A percentile compares a stretch with the other conserved stretches of the same genome.
Conservation (phyloP, 2,113 vertebrate genomes). For the Albula goreensis region DNA sequence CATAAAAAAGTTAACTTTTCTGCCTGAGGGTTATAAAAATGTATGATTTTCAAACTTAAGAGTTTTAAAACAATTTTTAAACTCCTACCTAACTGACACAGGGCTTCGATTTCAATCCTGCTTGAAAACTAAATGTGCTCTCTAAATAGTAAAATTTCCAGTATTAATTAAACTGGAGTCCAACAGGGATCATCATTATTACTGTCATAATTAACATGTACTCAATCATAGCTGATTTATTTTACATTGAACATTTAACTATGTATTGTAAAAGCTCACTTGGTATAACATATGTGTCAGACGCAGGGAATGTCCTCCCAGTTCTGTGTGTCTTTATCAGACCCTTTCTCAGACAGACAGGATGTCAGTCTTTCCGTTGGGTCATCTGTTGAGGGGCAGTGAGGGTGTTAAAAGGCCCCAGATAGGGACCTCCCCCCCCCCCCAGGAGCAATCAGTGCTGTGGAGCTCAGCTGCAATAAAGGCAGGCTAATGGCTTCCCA, state of each 20-base stretch:
- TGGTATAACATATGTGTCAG: neutral
- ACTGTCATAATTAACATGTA: too few relatives aligned
- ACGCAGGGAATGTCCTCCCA: neutral
- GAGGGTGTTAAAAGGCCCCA: neutral
- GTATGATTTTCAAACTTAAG: neutral
- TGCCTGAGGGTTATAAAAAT: too few relatives aligned
- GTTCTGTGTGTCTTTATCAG: neutral
- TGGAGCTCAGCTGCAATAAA: conserved; percentile 67
- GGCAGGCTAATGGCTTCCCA: conserved; percentile 69
- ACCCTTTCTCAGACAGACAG: neutral
- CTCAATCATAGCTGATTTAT: too few relatives aligned
- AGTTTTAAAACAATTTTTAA: neutral
- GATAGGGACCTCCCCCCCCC: neutral
- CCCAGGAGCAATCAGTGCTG: conserved; percentile 35
- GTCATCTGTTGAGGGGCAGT: neutral
- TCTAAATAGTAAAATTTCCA: neutral
- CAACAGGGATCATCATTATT: too few relatives aligned
- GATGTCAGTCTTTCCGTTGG: neutral
- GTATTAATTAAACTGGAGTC: too few relatives aligned
- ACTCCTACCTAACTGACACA: neutral
- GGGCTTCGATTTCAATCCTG: neutral
- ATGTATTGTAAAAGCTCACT: neutral
- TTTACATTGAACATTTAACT: too few relatives aligned
- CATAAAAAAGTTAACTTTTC: neutral
- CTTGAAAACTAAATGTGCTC: neutral